Conservation (phyloP, 2,797 vertebrate genomes). For the Holocentrus rufus region DNA sequence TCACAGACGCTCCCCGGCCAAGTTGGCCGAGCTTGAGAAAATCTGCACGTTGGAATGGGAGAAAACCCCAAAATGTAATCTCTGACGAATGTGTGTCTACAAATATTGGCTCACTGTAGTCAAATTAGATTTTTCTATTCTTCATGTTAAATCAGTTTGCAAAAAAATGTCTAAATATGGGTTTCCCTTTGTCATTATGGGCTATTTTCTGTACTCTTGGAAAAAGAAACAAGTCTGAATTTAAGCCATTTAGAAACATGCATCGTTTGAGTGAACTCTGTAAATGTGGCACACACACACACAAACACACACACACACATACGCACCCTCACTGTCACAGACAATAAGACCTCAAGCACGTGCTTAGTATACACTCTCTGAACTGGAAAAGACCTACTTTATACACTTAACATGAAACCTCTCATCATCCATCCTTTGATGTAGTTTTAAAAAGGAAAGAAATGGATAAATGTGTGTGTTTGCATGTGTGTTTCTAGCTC, state of each 20-base stretch:
- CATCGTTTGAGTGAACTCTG: not conserved
- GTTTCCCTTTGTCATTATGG: no score
- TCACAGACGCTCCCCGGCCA: not conserved
- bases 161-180: no score
- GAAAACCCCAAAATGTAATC: constrained; percentile 34
- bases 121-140: no score
- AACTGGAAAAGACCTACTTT: not conserved
- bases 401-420: not conserved
- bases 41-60: constrained; percentile 36
- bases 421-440: not conserved
- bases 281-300: not conserved
- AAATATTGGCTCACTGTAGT: constrained; percentile 22
- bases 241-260: no score
- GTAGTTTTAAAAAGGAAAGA: not conserved
- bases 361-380: constrained; percentile 5
- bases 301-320: not conserved
- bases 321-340: not conserved
- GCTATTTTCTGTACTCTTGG: no score
- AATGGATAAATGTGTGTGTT: not conserved
- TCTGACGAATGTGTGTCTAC: constrained; percentile 42
- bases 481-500: constrained; percentile 14
- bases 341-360: constrained; percentile 4
- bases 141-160: no score
- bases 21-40: constrained; percentile 20
- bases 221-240: no score